These are phyloP conservation scores for Eueremaeus valkanovi DNA, from an alignment of 2,888 invertebrate species.

Conservation along the genomic window DNA sequence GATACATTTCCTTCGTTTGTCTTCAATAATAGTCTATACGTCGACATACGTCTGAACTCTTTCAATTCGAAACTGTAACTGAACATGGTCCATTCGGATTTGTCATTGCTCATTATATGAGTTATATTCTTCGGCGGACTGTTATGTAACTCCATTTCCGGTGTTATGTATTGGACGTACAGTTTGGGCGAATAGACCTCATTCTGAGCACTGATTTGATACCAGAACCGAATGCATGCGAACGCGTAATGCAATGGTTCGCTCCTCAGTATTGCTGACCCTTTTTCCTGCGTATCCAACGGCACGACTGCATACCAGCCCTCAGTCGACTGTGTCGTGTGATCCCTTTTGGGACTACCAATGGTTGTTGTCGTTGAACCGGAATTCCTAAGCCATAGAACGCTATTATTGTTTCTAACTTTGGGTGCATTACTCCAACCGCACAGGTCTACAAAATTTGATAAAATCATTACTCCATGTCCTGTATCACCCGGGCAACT, in stretches of 20 bases:
- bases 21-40: neutral
- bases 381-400: constrained; percentile 29
- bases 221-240: constrained; percentile 11
- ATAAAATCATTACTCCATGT: no score
- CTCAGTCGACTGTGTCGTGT: neutral
- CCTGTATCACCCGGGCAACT: no score
- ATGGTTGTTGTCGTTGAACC: neutral
- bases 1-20: neutral
- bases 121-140: neutral
- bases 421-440: neutral
- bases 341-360: neutral
- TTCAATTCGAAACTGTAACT: neutral
- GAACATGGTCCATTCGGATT: neutral
- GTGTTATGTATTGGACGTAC: neutral
- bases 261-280: neutral
- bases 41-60: neutral
- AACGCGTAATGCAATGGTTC: neutral
- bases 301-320: constrained; percentile 33
- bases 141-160: neutral
- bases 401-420: neutral
- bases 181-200: neutral
- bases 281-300: neutral
- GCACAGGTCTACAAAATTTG: constrained; percentile 16
- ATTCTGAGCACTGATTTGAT: constrained; percentile 29
- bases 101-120: neutral